Base-by-base conservation (phyloP, 2,113 vertebrate genomes). In the Megatriorchis doriae region DNA sequence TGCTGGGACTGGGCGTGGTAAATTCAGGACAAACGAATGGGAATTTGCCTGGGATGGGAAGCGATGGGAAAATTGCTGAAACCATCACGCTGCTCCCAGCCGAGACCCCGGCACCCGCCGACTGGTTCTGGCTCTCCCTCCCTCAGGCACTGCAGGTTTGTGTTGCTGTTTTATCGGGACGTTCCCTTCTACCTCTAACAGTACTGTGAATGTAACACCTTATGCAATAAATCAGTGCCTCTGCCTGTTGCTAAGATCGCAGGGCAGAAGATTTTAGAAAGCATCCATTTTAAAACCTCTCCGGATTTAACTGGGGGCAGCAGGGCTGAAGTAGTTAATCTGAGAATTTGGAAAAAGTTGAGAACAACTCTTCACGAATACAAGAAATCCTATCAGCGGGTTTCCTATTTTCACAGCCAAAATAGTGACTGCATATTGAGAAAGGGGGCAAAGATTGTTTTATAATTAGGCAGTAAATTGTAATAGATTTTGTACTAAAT, bases 401-500 rank as follows among this genome's bases (percentile, higher is more conserved):
- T 96, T 85, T 86, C 68, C 79, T 40, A 67, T 93, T 91, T 97
- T 79, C 74, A 8, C 29, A 96, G 89, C n/a, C 84, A 93, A 96
- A 91, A 93, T 14, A 66, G 61, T 13, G 62, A 84, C 70, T 53
- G 58, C 36, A 77, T 27, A 86, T 27, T 45, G 48, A 36, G 52
- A 93, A 81, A 47, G 50, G 18, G 12, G 12, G 45, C 5, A 94
- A 84, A 75, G 45, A 84, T 3, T 91, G 87, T 74, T 70, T 94
- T 77, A 86, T 62, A 96, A 94, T 26, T 74, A 94, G 90, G 88
- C 81, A 94, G 77, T 31, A 87, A 96, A 96, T 45, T 71, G 59
- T 82, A 97, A 96, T 56, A 94, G 83, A 90, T 95, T 93, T 86
- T 82, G 68, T 55, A 93, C 81, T 93, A 97, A 98, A 97, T 65